phyloP scores from a whole-genome alignment of 2,797 vertebrate genomes.

The Rhinogobio ventralis region DNA sequence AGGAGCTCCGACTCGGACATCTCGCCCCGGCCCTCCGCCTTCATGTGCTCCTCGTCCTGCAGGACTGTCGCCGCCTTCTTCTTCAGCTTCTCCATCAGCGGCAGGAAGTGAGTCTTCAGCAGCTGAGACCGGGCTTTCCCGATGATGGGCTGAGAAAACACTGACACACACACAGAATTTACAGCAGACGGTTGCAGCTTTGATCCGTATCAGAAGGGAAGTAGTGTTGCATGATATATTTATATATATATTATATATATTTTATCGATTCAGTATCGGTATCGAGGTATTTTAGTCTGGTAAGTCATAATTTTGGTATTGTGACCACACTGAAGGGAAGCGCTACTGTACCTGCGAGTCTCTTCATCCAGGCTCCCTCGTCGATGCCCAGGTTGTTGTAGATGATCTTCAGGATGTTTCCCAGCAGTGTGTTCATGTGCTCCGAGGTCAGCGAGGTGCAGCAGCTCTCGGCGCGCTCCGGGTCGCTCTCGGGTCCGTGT shows the following conservation, averaged over 20 bases:
- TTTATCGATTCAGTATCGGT: too few relatives aligned
- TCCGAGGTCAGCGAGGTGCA: constrained; percentile 91
- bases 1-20: constrained; percentile 96
- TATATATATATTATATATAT: too few relatives aligned
- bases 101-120: constrained; percentile 93
- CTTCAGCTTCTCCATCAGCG: constrained; percentile 96
- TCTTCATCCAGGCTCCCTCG: constrained; percentile 97
- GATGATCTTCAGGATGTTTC: constrained; percentile 96
- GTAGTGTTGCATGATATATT: too few relatives aligned
- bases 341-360: constrained; percentile 83
- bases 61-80: constrained; percentile 93
- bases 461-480: constrained; percentile 79
- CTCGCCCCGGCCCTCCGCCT: constrained; percentile 91
- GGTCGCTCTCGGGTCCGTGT: constrained; percentile 86
- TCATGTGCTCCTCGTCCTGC: constrained; percentile 92
- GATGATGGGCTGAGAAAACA: constrained; percentile 97
- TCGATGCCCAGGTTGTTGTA: constrained; percentile 96
- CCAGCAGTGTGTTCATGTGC: constrained; percentile 94
- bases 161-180: constrained; percentile 65
- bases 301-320: too few relatives aligned
- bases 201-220: too few relatives aligned
- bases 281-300: too few relatives aligned
- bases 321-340: too few relatives aligned
- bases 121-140: constrained; percentile 91
- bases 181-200: too few relatives aligned